A percentile compares a stretch with the other conserved stretches of the same genome.
phyloP scores from a whole-genome alignment of 2,113 vertebrate genomes.

The Verasper variegatus region DNA sequence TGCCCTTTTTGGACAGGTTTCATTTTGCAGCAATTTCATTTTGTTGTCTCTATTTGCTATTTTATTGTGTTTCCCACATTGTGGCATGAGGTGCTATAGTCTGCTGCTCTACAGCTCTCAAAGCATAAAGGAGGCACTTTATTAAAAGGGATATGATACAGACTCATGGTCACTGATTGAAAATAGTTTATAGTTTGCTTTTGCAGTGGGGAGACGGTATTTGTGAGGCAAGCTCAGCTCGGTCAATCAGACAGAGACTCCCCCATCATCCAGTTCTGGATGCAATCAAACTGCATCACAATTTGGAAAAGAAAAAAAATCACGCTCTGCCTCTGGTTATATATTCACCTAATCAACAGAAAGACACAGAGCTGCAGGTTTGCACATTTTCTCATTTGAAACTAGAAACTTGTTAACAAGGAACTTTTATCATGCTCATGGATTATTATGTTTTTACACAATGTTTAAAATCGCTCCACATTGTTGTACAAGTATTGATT shows the following conservation, averaged over 20 bases:
- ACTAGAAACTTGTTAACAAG: neutral
- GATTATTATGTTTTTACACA: neutral
- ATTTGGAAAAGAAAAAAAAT: neutral
- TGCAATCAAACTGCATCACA: slow-evolving; percentile 10
- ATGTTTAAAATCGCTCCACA: neutral
- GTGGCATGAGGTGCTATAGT: too few species aligned
- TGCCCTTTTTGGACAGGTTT: neutral
- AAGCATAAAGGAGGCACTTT: neutral
- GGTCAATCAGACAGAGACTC: slow-evolving; percentile 15
- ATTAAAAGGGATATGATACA: neutral
- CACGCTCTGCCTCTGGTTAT: neutral
- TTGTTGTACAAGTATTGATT: neutral
- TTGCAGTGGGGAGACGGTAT: neutral
- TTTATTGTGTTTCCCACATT: neutral
- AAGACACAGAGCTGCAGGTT: neutral
- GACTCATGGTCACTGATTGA: neutral
- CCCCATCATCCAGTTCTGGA: neutral
- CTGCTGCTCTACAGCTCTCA: neutral
- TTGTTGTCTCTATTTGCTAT: neutral
- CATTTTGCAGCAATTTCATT: too few species aligned
- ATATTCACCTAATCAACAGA: neutral
- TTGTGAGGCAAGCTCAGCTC: neutral
- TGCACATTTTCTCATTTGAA: neutral
- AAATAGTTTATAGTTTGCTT: neutral
- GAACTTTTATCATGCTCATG: neutral